Evolutionary conservation across 2,797 vertebrate genomes (phyloP).

Genomic region (Uromys caudimaculatus): DNA sequence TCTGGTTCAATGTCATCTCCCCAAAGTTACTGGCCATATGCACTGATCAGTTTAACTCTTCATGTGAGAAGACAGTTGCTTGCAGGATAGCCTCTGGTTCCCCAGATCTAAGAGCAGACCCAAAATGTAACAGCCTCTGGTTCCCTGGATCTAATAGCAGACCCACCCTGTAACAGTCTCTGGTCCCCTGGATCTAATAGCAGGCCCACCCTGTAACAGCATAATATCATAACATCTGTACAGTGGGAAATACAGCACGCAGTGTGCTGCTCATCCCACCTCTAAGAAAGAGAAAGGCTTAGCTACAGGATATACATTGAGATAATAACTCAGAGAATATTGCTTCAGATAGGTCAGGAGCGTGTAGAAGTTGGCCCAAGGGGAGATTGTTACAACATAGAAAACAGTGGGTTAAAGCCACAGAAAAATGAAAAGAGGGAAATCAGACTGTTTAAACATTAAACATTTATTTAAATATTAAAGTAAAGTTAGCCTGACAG

Average conservation of each 20-base stretch:
- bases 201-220: background rate
- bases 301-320: background rate
- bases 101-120: no score
- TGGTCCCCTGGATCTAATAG: no score
- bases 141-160: no score
- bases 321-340: constrained; percentile 50
- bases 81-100: background rate
- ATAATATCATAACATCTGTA: background rate
- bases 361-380: background rate
- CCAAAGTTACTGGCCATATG: background rate
- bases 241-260: background rate
- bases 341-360: constrained; percentile 1
- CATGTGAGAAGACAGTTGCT: background rate
- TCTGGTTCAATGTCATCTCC: background rate
- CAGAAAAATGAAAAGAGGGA: constrained; percentile 76
- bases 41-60: constrained; percentile 12
- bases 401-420: constrained; percentile 73
- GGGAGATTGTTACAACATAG: constrained; percentile 19
- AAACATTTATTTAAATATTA: constrained; percentile 86
- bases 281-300: constrained; percentile 18
- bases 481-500: constrained; percentile 86
- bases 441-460: constrained; percentile 80
- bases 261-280: background rate
- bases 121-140: background rate
- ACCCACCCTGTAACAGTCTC: no score